Evolutionary conservation across 2,113 vertebrate genomes (phyloP).

Genomic region (Trichechus manatus): DNA sequence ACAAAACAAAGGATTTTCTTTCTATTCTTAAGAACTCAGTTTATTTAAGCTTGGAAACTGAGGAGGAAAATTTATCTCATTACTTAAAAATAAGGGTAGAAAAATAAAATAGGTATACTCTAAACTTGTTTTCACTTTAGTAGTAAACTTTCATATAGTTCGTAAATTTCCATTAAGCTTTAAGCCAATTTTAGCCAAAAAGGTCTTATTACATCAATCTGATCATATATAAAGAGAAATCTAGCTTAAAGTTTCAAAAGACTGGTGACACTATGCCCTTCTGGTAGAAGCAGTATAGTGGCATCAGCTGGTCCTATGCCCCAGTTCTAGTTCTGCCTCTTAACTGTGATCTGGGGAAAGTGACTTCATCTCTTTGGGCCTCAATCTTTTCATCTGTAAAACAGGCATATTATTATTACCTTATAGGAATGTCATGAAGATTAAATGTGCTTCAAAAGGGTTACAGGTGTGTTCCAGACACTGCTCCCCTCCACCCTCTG

Average conservation of each 20-base stretch:
- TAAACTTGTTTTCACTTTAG: not conserved
- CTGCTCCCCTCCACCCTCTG: not conserved
- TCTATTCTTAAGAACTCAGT: conserved; percentile 29
- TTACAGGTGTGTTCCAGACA: not conserved
- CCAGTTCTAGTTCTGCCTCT: not conserved
- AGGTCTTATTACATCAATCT: not conserved
- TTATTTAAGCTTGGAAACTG: conserved; percentile 50
- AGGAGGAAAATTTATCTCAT: not conserved
- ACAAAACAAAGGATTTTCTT: conserved; percentile 40
- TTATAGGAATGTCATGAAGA: conserved; percentile 22
- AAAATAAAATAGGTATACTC: conserved; percentile 18
- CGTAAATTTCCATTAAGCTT: conserved; percentile 25
- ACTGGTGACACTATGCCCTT: not conserved
- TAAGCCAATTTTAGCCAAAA: conserved; percentile 12
- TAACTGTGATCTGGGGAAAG: not conserved
- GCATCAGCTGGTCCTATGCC: not conserved
- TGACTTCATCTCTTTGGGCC: not conserved
- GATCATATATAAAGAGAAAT: not conserved
- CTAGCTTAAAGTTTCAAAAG: not conserved
- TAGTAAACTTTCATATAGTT: not conserved
- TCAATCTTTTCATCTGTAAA: conserved; percentile 63
- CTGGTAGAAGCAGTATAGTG: too few relatives aligned
- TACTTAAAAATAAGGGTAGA: not conserved
- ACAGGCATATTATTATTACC: not conserved
- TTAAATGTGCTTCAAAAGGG: not conserved